A percentile compares a stretch with the other conserved stretches of the same genome.
Conservation (phyloP, 2,888 invertebrate genomes). For the Ophonus ardosiacus region DNA sequence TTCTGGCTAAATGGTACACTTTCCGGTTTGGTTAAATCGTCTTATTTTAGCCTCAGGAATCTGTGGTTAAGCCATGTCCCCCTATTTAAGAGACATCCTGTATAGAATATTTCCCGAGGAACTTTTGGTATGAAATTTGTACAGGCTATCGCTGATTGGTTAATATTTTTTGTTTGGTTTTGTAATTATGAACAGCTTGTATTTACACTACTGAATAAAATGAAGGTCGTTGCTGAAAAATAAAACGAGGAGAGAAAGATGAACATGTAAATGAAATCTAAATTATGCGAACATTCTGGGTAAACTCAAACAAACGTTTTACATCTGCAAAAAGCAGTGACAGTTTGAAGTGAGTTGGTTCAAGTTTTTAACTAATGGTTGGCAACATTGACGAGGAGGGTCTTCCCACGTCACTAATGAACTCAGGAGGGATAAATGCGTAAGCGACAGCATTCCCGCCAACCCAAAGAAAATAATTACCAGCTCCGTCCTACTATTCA, state of each 20-base stretch:
- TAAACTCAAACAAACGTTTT: constrained; percentile 2
- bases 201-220: not conserved
- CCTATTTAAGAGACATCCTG: too few species aligned
- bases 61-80: too few species aligned
- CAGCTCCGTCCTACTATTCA: constrained; percentile 34
- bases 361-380: constrained; percentile 25
- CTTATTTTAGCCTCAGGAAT: too few species aligned
- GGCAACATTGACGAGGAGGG: constrained; percentile 16
- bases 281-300: not conserved
- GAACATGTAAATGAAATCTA: not conserved
- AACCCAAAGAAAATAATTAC: constrained; percentile 39
- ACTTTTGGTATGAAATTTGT: too few species aligned
- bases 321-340: constrained; percentile 20
- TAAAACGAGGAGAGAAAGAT: not conserved
- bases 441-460: not conserved
- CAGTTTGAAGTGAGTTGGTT: constrained; percentile 9
- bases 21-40: too few species aligned
- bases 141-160: too few species aligned
- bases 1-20: too few species aligned
- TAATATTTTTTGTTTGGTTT: too few species aligned
- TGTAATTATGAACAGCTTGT: not conserved
- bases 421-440: not conserved
- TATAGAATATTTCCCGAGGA: too few species aligned
- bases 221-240: not conserved
- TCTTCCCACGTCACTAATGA: not conserved